A percentile compares a stretch with the other conserved stretches of the same genome.
These are phyloP conservation scores for Lochmaea crataegi DNA, from an alignment of 2,888 invertebrate species.

Conservation along the genomic window DNA sequence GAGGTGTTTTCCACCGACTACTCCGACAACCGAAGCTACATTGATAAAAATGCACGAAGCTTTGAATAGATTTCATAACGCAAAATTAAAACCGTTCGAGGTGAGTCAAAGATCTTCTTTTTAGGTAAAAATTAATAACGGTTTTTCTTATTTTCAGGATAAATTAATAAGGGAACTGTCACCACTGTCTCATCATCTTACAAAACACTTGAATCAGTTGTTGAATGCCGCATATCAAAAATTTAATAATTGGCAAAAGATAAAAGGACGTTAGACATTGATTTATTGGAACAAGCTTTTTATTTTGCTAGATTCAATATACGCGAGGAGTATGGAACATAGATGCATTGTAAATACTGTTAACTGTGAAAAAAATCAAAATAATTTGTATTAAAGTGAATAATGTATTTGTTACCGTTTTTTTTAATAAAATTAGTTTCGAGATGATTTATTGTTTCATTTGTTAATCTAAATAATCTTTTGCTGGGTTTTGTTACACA, in stretches of 20 bases:
- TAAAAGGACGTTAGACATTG: conserved; percentile 59
- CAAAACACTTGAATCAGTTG: conserved; percentile 88
- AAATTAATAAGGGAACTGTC: conserved; percentile 84
- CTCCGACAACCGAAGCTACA: conserved; percentile 80
- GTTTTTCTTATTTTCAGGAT: conserved; percentile 70
- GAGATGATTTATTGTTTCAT: background rate
- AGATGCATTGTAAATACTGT: background rate
- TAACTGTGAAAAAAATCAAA: background rate
- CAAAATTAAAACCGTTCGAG: conserved; percentile 88
- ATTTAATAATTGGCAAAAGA: conserved; percentile 84
- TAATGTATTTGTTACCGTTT: background rate
- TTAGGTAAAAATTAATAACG: background rate
- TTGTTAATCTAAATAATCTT: no score
- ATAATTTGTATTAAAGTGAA: background rate
- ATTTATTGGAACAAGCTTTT: no score
- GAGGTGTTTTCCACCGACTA: conserved; percentile 89
- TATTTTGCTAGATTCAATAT: background rate
- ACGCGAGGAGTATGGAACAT: background rate
- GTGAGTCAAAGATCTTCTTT: conserved; percentile 64
- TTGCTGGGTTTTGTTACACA: no score
- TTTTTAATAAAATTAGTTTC: background rate
- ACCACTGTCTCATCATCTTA: conserved; percentile 82
- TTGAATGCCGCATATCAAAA: conserved; percentile 87
- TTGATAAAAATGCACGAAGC: conserved; percentile 91
- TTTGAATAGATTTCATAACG: conserved; percentile 86